A percentile compares a stretch with the other conserved stretches of the same genome.
phyloP scores from a whole-genome alignment of 1,140 invertebrate genomes.

The Stegodyphus mimosarum region DNA sequence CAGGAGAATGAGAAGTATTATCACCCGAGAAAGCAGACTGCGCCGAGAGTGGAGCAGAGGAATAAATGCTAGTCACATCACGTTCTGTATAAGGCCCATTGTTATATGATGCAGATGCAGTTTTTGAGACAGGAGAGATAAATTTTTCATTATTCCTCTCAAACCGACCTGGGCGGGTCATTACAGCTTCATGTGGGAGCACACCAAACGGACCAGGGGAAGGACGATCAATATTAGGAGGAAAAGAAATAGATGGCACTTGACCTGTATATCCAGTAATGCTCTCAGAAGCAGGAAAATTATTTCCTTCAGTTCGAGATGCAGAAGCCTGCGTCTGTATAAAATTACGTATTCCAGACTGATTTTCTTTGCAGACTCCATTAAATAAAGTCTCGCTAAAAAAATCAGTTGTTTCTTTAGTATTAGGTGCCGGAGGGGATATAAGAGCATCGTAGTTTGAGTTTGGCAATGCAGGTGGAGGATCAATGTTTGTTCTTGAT shows the following conservation, averaged over 20 bases:
- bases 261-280: neutral
- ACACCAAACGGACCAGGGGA: slow-evolving; percentile 57
- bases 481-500: slow-evolving; percentile 3
- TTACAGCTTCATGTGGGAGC: slow-evolving; percentile 61
- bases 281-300: neutral
- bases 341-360: neutral
- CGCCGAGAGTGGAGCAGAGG: slow-evolving; percentile 33
- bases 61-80: slow-evolving; percentile 17
- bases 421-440: neutral
- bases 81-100: slow-evolving; percentile 39
- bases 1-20: slow-evolving; percentile 38
- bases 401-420: slow-evolving; percentile 9
- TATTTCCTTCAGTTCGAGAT: slow-evolving; percentile 27
- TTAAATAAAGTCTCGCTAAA: slow-evolving; percentile 15
- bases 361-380: slow-evolving; percentile 26
- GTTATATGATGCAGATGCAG: slow-evolving; percentile 9
- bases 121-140: slow-evolving; percentile 7
- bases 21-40: slow-evolving; percentile 47
- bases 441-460: slow-evolving; percentile 16
- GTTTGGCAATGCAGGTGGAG: neutral
- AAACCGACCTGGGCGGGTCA: neutral
- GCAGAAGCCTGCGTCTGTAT: neutral
- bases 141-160: slow-evolving; percentile 28
- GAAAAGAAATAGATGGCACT: slow-evolving; percentile 28
- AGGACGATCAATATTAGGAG: neutral